Conservation (phyloP, 2,113 vertebrate species). For the Eptesicus fuscus region DNA sequence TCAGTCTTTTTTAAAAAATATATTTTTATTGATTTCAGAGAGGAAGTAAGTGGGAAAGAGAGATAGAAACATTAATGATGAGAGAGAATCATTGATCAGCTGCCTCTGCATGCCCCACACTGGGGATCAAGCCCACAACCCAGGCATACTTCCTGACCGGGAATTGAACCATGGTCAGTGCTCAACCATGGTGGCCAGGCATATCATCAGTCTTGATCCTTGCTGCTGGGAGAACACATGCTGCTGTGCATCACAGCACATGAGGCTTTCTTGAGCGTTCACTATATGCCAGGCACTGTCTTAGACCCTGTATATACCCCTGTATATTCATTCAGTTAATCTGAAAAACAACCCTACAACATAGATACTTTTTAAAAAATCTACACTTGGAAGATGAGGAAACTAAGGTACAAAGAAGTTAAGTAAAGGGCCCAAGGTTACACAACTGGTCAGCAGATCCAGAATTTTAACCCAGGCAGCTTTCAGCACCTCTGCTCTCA, state of each 20-base stretch:
- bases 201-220: background rate
- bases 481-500: background rate
- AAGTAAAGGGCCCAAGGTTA: too few species aligned
- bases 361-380: background rate
- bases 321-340: background rate
- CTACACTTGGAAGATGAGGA: background rate
- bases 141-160: too few species aligned
- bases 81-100: too few species aligned
- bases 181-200: too few species aligned
- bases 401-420: background rate
- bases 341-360: background rate
- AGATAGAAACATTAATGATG: too few species aligned
- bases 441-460: background rate
- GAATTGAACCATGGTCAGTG: too few species aligned
- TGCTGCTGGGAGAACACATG: background rate
- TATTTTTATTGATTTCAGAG: too few species aligned
- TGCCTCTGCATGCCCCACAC: too few species aligned
- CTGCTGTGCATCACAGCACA: background rate
- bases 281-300: background rate
- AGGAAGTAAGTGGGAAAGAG: too few species aligned
- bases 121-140: too few species aligned
- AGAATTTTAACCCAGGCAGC: background rate
- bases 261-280: background rate
- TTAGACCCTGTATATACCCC: accelerated
- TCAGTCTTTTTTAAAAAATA: too few species aligned